These are phyloP conservation scores for Rousettus leschenaultii DNA, from an alignment of 2,113 vertebrate genomes.

Conservation along the genomic window DNA sequence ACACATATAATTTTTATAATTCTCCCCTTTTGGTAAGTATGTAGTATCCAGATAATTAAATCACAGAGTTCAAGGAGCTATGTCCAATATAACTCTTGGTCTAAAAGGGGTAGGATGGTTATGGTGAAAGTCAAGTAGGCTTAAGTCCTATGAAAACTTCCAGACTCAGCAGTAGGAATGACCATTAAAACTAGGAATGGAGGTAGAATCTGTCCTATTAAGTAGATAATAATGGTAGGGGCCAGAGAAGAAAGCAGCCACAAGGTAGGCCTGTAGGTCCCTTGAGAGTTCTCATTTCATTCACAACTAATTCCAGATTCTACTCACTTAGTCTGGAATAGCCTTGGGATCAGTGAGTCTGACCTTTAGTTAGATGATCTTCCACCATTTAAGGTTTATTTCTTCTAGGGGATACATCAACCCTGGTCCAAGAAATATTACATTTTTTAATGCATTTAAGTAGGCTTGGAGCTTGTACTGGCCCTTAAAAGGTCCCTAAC, in stretches of 20 bases:
- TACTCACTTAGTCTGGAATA: background rate
- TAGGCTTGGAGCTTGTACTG: background rate
- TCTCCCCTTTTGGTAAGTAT: background rate
- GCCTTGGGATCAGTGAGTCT: background rate
- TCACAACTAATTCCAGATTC: background rate
- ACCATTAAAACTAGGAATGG: background rate
- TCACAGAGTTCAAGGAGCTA: background rate
- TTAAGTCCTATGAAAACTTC: background rate
- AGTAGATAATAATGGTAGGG: background rate
- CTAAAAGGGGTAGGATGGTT: background rate
- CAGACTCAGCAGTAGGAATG: background rate
- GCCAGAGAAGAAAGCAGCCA: background rate
- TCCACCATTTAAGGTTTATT: background rate
- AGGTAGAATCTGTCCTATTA: background rate
- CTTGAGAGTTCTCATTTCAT: background rate
- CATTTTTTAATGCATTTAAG: background rate
- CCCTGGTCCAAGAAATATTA: background rate
- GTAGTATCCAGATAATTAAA: background rate
- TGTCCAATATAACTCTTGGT: background rate
- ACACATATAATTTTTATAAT: background rate
- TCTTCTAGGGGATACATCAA: background rate
- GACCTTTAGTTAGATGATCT: background rate
- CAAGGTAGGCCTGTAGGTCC: background rate
- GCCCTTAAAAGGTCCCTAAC: background rate
- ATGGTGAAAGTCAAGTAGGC: background rate